A percentile compares a stretch with the other conserved stretches of the same genome.
These are phyloP conservation scores for Phocoena sinus DNA, from an alignment of 2,113 vertebrate genomes.

Conservation along the genomic window DNA sequence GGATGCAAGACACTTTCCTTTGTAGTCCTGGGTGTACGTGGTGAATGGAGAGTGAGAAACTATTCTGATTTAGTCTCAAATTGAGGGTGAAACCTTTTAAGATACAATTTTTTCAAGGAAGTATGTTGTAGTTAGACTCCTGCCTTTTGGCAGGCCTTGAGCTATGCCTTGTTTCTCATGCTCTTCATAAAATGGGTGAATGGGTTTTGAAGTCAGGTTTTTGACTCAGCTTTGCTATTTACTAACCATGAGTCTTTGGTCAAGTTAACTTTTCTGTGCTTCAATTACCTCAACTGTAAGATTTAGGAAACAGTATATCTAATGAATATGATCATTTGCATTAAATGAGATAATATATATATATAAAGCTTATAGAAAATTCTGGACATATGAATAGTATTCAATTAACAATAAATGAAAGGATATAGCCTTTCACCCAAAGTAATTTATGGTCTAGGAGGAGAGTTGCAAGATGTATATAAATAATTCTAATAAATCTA, in stretches of 20 bases:
- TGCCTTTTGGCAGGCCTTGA: not conserved
- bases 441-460: not conserved
- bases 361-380: not conserved
- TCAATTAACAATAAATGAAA: not conserved
- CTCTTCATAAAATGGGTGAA: not conserved
- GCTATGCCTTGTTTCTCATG: not conserved
- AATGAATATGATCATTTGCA: not conserved
- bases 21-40: not conserved
- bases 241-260: not conserved
- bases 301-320: not conserved
- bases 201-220: not conserved
- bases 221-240: not conserved
- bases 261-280: not conserved
- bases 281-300: not conserved
- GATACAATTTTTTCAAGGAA: not conserved
- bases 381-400: not conserved
- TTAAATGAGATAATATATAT: not conserved
- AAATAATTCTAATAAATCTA: not conserved
- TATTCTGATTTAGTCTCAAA: not conserved
- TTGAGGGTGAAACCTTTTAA: not conserved
- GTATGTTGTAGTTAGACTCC: not conserved
- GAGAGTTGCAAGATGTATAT: not conserved
- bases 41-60: not conserved
- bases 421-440: not conserved
- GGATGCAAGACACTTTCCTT: not conserved